Base-by-base conservation (phyloP, 2,888 invertebrate species). In the Epistrophe eligans region DNA sequence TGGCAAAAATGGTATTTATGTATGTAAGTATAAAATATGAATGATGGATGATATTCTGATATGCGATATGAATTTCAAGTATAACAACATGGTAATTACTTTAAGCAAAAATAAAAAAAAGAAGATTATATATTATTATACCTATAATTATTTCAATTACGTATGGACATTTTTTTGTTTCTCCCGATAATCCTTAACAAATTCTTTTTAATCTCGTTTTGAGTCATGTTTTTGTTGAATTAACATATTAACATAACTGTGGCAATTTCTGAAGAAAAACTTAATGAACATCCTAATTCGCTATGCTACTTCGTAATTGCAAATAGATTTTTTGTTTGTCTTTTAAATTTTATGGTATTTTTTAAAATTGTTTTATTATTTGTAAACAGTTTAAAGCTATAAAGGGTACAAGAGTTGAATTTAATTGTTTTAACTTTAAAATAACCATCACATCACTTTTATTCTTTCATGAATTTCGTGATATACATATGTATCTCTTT, bases 381-480 rank as follows among this genome's bases (percentile, higher is more conserved):
- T 24, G 15, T 4, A 60, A 60, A 40, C 60, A 38, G 24, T 13
- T 11, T 24, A 3, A 15, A 15, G 8, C 13, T 17, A 40, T 58
- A 17, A 38, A 58, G 17, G 19, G 11, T 19, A 40, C 11, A 38
- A 60, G 6, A 19, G 40, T 10, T 7, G 13, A 38, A 24, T 43
- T 43, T 62, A 62, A 62, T 24, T 62, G 62, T 40, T 43, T 40
- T 15, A 62, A 5, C 43, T 62, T 62, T 62, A 15, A 43, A 62
- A 62, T 40, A 15, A 24, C 8, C 19, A 60, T 40, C 19, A 8
- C 19, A 32, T 35, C 35, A 10, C 4, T 3, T 2, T n/a, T 38
- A 2, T 2, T 15, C 7, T 48, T 55, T 28, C 28, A 19, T 60
- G 8, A 40, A 62, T 62, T 62, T 24, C 40, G 4, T 19, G 38